Evolutionary conservation across 2,888 invertebrate genomes (phyloP), one percentile per base, ranked within the genome.

Genomic region (Chaetoderma sp.): DNA sequence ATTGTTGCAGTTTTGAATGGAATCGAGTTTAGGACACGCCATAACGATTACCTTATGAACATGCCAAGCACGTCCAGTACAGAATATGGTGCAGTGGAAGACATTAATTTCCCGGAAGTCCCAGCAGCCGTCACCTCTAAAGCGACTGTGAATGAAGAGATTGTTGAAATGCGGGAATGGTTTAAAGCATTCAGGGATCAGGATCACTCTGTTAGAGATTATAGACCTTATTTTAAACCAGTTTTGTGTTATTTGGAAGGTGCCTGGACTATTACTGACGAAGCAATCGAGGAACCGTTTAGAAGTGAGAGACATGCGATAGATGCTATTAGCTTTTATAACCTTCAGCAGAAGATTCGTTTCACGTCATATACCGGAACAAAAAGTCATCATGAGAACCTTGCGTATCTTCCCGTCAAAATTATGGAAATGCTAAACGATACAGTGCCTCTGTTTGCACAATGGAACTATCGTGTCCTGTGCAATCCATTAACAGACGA

Each of bases 21-120:
- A 8, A 74, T 80, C 0, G 79, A 79, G 56, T 80, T 80, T 67
- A 63, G 77, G n/a, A 80, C 80, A 4, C 61, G 79, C 23, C 80
- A 80, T 62, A 80, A 80, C 59, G 80, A 80, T 61, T 78, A 74
- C 66, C 44, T 70, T 50, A 63, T 77, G 49, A 57, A 63, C 28
- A 75, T 72, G 75, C 75, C 76, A 6, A 67, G 68, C 6, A 59
- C 44, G 13, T 70, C 52, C 8, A 60, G 55, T 25, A 65, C 45
- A 27, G 52, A 68, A 5, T 79, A 74, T 50, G 57, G 74, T 25
- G 55, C 49, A 10, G 58, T 70, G 13, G 70, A 72, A 27, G 56
- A 76, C 27, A 72, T 79, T 8, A 71, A 69, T 1, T 76, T 63
- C 55, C 79, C 79, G 6, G 72, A 68, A 2, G 78, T 79, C 2